Conservation (phyloP, 2,888 invertebrate genomes). For the Eledona agricola region DNA sequence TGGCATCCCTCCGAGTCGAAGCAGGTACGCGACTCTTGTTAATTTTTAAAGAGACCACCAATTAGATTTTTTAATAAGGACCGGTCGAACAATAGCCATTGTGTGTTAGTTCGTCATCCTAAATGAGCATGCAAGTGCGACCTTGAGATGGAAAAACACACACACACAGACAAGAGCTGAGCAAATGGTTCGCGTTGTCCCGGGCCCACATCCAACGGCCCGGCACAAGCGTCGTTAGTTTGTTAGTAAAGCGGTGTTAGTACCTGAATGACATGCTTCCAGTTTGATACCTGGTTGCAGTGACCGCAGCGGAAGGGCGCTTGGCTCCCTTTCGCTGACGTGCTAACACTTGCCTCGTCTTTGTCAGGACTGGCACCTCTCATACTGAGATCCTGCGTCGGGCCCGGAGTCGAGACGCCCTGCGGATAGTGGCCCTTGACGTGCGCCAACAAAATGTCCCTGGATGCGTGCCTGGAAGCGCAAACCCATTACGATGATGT, state of each 20-base stretch:
- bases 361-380: slow-evolving; percentile 57
- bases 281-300: slow-evolving; percentile 83
- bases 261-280: slow-evolving; percentile 89
- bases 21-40: no score
- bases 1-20: slow-evolving; percentile 18
- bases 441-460: slow-evolving; percentile 72
- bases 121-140: slow-evolving; percentile 6
- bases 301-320: slow-evolving; percentile 77
- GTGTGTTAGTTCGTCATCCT: slow-evolving; percentile 20
- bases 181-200: slow-evolving; percentile 8
- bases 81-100: slow-evolving; percentile 27
- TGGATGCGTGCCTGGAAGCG: slow-evolving; percentile 70
- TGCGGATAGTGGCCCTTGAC: slow-evolving; percentile 72
- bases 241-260: slow-evolving; percentile 62
- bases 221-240: slow-evolving; percentile 30
- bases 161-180: slow-evolving; percentile 9
- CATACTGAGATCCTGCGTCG: slow-evolving; percentile 47
- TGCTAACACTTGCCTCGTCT: slow-evolving; percentile 67
- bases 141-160: slow-evolving; percentile 10
- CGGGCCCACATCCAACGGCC: slow-evolving; percentile 3
- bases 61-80: slow-evolving; percentile 28
- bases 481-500: no score
- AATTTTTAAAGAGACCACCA: slow-evolving; percentile 19
- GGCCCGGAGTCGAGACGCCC: slow-evolving; percentile 40
- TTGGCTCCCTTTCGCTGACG: slow-evolving; percentile 58